Evolutionary conservation across 2,888 invertebrate species (phyloP), one percentile per base, ranked within the genome.

Genomic region (Drosophila recens): DNA sequence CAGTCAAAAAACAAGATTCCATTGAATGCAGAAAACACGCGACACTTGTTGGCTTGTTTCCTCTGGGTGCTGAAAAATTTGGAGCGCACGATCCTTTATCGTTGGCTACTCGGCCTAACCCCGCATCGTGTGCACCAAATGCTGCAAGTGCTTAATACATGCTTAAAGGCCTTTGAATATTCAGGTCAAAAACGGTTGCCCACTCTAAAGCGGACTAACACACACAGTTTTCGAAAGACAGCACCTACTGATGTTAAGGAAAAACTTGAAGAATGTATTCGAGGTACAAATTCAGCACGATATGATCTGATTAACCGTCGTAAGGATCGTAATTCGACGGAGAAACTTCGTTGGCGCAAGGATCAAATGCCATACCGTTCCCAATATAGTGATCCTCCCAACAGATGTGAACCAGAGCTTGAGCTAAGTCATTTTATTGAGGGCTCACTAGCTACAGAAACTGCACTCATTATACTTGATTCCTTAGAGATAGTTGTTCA

Each of bases 151-250:
- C 93, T 99, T 13, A 97, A 98, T 92, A 83, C 90, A 36, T 96
- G 96, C 84, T 96, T 97, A 70, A 96, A 97, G 67, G 97, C 97
- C 88, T 98, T 98, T 91, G 98, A 99, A 93, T 98, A 98, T 91
- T 96, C 96, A 93, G 96, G 96, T 3, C 95, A 95, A 67, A 96
- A 95, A 75, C 91, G 91, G 6, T 73, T 91, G 38, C 91, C 92
- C 2, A 90, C 91, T 30, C 93, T 96, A 40, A 94, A 95, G 90
- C 94, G 95, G 56, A 94, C 95, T 0, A 94, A 95, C 0, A 95
- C 95, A 13, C 96, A 96, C 80, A 95, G 95, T 86, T 94, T 95
- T 48, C 94, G 95, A 40, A 95, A 95, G 86, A 74, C 71, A 8
- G 77, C 65, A 1, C 95, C 96, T 0, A 89, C 90, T 3, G 98